A percentile compares a stretch with the other conserved stretches of the same genome.
These are phyloP conservation scores for Hippocampus kuda DNA, from an alignment of 2,797 vertebrate genomes.

Conservation along the genomic window DNA sequence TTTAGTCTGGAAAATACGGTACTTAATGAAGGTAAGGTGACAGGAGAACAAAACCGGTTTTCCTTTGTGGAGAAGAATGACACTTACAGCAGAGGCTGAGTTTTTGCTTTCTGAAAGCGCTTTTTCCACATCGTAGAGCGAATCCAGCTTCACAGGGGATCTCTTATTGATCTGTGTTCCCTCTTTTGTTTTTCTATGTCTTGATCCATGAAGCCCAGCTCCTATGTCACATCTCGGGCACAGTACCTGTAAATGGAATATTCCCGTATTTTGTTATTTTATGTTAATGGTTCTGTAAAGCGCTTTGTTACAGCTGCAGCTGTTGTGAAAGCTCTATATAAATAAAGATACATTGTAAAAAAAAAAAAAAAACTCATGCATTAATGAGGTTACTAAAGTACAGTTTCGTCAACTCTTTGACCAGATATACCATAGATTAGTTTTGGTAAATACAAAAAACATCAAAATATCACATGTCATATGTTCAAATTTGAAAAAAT, in stretches of 20 bases:
- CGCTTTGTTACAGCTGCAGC: no score
- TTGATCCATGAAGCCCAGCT: constrained; percentile 69
- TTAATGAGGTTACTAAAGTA: not conserved
- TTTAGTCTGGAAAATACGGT: no score
- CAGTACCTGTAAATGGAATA: constrained; percentile 70
- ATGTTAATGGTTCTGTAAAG: no score
- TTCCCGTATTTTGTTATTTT: no score
- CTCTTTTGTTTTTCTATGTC: constrained; percentile 84
- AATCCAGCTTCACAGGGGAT: constrained; percentile 71
- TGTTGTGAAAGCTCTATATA: no score
- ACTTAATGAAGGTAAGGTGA: not conserved
- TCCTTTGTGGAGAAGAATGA: not conserved
- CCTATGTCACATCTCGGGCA: constrained; percentile 86
- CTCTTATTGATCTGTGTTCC: constrained; percentile 67
- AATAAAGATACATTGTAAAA: not conserved
- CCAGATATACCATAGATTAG: not conserved
- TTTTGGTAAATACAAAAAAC: not conserved
- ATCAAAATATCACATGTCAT: not conserved
- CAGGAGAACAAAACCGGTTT: not conserved
- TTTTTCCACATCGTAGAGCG: constrained; percentile 78
- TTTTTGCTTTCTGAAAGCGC: constrained; percentile 84
- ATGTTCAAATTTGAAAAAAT: not conserved
- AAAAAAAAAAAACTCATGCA: not conserved
- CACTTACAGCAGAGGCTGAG: constrained; percentile 80
- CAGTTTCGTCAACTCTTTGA: not conserved